phyloP scores from a whole-genome alignment of 2,797 vertebrate species.

The Sebastolobus altivelis region DNA sequence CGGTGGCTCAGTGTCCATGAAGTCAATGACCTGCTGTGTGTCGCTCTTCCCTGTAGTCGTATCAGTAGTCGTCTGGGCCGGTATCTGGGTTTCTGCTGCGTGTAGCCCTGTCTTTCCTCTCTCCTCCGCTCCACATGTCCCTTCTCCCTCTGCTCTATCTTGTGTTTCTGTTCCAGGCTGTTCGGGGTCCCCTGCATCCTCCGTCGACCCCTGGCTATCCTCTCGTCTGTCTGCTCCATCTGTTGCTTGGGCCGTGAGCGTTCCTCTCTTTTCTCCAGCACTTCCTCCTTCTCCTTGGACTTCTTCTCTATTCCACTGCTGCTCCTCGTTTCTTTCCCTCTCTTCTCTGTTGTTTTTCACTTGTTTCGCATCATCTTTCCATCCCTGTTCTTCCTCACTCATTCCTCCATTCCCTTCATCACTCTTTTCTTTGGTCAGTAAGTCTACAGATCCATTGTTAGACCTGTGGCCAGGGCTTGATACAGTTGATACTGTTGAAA shows the following conservation, averaged over 20 bases:
- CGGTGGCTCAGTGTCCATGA: conserved; percentile 29
- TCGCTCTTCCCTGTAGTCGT: conserved; percentile 39
- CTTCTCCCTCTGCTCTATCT: conserved; percentile 48
- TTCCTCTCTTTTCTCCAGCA: conserved; percentile 33
- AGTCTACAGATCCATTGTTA: conserved; percentile 38
- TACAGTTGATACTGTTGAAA: conserved; percentile 28
- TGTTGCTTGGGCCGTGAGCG: conserved; percentile 10
- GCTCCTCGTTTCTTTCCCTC: conserved; percentile 24
- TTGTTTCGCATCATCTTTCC: conserved; percentile 52
- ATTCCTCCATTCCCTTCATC: conserved; percentile 56
- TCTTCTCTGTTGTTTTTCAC: conserved; percentile 55
- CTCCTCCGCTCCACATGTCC: conserved; percentile 50
- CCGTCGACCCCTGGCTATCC: conserved; percentile 28
- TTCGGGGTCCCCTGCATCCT: conserved; percentile 21
- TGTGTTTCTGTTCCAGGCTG: conserved; percentile 39
- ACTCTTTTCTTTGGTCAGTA: conserved; percentile 11
- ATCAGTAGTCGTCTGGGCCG: conserved; percentile 58
- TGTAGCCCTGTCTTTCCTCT: conserved; percentile 67
- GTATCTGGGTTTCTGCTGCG: conserved; percentile 44
- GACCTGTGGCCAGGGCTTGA: conserved; percentile 55
- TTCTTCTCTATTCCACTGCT: background rate
- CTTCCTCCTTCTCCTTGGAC: conserved; percentile 40
- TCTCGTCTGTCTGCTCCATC: conserved; percentile 31
- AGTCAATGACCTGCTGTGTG: conserved; percentile 58
- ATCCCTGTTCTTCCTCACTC: conserved; percentile 48